phyloP scores from a whole-genome alignment of 2,888 invertebrate genomes.

The Odontothrips loti region DNA sequence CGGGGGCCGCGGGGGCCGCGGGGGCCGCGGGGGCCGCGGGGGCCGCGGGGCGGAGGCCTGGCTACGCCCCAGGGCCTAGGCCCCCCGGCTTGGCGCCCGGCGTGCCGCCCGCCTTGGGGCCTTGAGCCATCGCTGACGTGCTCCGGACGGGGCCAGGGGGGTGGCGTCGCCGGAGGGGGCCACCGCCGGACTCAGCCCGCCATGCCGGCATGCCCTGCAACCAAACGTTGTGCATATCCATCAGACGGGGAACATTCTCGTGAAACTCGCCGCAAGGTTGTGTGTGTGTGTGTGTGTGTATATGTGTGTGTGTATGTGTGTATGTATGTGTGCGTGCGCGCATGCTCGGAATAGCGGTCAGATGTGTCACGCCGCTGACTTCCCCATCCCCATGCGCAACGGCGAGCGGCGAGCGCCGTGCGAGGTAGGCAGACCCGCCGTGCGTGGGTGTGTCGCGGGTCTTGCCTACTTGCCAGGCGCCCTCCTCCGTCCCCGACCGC shows the following conservation, averaged over 20 bases:
- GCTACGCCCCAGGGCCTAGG: neutral
- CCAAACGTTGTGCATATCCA: neutral
- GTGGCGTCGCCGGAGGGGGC: neutral
- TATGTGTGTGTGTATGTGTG: neutral
- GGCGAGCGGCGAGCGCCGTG: too few relatives aligned
- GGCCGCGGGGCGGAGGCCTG: neutral
- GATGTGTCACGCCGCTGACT: too few relatives aligned
- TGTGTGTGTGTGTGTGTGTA: too few relatives aligned
- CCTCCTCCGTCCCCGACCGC: too few relatives aligned
- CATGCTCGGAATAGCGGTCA: neutral
- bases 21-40: neutral
- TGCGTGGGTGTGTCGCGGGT: too few relatives aligned
- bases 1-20: neutral
- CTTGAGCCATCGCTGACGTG: neutral
- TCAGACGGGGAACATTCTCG: neutral
- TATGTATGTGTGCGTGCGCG: neutral
- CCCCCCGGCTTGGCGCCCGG: neutral
- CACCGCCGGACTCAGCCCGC: neutral
- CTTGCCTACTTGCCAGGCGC: too few relatives aligned
- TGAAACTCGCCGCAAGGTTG: neutral
- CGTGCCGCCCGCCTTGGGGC: neutral
- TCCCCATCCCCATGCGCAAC: too few relatives aligned
- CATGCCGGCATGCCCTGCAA: neutral
- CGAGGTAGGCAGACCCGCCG: too few relatives aligned
- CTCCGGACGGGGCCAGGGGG: neutral